Base-by-base conservation (phyloP, 2,888 invertebrate genomes). In the Coenonympha glycerion region DNA sequence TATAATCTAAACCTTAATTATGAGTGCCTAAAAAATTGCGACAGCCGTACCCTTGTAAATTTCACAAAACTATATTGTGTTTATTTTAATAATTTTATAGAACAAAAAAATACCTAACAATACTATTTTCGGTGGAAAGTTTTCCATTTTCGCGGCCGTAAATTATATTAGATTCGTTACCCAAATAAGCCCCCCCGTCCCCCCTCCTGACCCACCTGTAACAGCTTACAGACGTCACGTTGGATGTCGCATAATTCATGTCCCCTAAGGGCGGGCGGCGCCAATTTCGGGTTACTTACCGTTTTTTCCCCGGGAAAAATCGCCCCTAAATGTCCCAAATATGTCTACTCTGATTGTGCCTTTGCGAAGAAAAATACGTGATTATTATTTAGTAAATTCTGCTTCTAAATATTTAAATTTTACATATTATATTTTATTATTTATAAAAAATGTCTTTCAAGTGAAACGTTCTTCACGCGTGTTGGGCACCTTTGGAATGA, bases 141-240 rank as follows among this genome's bases (percentile, higher is more conserved):
- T 18, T 33, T 34, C 34, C 18, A 34, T 34, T 34, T 30, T 34
- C 34, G 34, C 34, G 34, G 18, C 18, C 34, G n/a, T 34, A 34
- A 34, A 34, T 34, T 34, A 34, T 34, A 34, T 19, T 34, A 34
- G 34, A 34, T 34, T 34, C 34, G 34, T 34, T 34, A 34, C 19
- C 34, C 18, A 34, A 34, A 34, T 21, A 22, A 13, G 37, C 28
- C 15, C 6, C 9, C n/a, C 5, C 18, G 15, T 2, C 19, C 30
- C 3, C 13, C 11, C 22, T 13, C 11, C 2, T 21, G 37, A 18
- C 19, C 42, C 28, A 41, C 41, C 42, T 44, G 31, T 44, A 44
- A 31, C 31, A 53, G 57, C 55, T 57, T 52, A 52, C 40, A 55
- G 50, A 40, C 46, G 50, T 55, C 57, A 44, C 37, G 34, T 31